Evolutionary conservation across 2,797 vertebrate species (phyloP).

Genomic region (Fundulus diaphanus): DNA sequence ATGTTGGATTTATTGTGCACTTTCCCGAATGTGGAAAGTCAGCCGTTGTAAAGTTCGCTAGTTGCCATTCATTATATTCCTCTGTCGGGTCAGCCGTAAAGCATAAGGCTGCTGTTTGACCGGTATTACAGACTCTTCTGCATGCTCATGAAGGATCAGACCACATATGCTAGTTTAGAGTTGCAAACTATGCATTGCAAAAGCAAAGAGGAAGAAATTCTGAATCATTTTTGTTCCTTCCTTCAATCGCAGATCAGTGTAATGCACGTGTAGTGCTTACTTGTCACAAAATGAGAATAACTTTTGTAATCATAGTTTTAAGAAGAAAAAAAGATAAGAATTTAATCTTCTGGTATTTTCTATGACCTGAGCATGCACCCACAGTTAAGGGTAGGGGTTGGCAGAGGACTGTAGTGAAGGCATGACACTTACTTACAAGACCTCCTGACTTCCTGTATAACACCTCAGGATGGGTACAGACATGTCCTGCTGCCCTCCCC

Average conservation of each 20-base stretch:
- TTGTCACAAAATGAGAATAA: conserved; percentile 63
- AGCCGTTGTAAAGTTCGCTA: conserved; percentile 73
- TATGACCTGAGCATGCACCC: conserved; percentile 75
- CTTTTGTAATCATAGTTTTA: conserved; percentile 75
- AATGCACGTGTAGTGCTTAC: conserved; percentile 78
- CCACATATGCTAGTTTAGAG: conserved; percentile 75
- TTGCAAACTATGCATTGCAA: conserved; percentile 82
- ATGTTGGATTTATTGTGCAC: conserved; percentile 71
- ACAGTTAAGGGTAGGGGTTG: conserved; percentile 36
- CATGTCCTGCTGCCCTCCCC: conserved; percentile 33
- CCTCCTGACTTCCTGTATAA: conserved; percentile 44
- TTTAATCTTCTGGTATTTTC: conserved; percentile 64
- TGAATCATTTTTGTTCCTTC: conserved; percentile 50
- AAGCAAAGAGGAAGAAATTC: conserved; percentile 63
- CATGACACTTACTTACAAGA: conserved; percentile 8
- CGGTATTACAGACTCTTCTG: conserved; percentile 76
- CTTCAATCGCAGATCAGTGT: conserved; percentile 66
- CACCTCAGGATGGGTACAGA: conserved; percentile 58
- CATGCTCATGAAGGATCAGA: conserved; percentile 79
- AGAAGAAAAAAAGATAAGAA: conserved; percentile 37
- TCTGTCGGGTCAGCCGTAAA: conserved; percentile 66
- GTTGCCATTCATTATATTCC: conserved; percentile 71
- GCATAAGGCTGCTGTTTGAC: conserved; percentile 65
- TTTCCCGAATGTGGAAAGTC: conserved; percentile 67
- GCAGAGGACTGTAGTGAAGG: conserved; percentile 38